Conservation (phyloP, 2,113 vertebrate genomes). For the Chiloscyllium plagiosum region DNA sequence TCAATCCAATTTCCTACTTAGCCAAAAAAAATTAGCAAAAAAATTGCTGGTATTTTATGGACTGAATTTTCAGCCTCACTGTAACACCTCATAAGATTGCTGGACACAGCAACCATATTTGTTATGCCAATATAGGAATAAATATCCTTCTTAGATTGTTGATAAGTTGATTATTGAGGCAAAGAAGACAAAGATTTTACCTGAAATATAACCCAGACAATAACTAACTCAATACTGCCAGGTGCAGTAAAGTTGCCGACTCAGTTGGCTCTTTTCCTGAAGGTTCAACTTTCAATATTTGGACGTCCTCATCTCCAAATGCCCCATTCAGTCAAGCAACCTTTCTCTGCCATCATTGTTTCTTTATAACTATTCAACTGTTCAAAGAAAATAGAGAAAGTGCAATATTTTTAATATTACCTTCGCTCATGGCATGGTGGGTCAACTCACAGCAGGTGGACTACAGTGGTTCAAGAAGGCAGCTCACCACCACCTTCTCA, state of each 20-base stretch:
- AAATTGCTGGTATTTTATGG: neutral
- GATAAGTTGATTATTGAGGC: neutral
- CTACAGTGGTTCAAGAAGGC: too few species aligned
- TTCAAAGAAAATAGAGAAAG: too few species aligned
- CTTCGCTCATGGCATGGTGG: too few species aligned
- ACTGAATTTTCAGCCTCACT: neutral
- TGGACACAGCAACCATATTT: neutral
- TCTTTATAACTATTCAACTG: too few species aligned
- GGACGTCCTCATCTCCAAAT: too few species aligned
- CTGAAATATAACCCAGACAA: neutral
- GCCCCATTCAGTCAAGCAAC: too few species aligned
- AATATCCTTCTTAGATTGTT: neutral
- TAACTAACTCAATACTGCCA: neutral
- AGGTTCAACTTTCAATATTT: too few species aligned
- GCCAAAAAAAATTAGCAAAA: neutral
- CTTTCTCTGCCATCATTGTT: too few species aligned
- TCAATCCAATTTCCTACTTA: neutral
- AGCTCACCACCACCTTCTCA: too few species aligned
- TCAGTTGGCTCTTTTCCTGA: too few species aligned
- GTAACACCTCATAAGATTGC: neutral
- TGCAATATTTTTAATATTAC: too few species aligned
- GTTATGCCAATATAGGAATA: neutral
- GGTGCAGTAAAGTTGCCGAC: neutral
- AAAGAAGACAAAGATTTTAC: neutral
- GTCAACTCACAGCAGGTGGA: too few species aligned